Percentiles rank a stretch among this genome's conserved stretches.
Evolutionary conservation across 2,113 vertebrate genomes (phyloP).

Genomic region (Brachypodius melanocephalos): DNA sequence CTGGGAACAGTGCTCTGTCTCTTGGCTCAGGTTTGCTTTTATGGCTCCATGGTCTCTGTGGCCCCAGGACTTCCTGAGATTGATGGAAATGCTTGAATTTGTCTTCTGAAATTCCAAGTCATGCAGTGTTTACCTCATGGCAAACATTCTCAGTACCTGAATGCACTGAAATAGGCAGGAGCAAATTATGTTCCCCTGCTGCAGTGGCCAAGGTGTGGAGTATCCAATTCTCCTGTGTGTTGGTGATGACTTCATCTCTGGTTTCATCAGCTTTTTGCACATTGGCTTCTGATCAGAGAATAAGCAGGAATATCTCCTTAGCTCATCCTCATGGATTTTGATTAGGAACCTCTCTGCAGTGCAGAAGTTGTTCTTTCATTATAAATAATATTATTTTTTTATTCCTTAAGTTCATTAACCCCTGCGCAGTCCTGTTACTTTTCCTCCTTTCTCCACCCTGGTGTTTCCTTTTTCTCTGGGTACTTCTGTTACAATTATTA

Average conservation of each 20-base stretch:
- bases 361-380: background rate
- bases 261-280: background rate
- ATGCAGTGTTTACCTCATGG: background rate
- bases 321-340: background rate
- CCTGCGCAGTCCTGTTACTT: background rate
- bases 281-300: background rate
- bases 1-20: background rate
- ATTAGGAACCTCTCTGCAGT: background rate
- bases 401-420: background rate
- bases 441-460: background rate
- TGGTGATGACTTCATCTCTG: background rate
- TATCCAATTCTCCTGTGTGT: rapidly evolving
- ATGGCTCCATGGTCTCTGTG: background rate
- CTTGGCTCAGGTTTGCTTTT: background rate
- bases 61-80: background rate
- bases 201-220: background rate
- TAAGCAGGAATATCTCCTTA: background rate
- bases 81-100: background rate
- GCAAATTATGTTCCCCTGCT: rapidly evolving
- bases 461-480: background rate
- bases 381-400: background rate
- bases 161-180: background rate
- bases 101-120: background rate
- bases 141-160: background rate
- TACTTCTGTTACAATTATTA: background rate